Base-by-base conservation (phyloP, 2,113 vertebrate genomes). In the Brachyhypopomus gauderio region DNA sequence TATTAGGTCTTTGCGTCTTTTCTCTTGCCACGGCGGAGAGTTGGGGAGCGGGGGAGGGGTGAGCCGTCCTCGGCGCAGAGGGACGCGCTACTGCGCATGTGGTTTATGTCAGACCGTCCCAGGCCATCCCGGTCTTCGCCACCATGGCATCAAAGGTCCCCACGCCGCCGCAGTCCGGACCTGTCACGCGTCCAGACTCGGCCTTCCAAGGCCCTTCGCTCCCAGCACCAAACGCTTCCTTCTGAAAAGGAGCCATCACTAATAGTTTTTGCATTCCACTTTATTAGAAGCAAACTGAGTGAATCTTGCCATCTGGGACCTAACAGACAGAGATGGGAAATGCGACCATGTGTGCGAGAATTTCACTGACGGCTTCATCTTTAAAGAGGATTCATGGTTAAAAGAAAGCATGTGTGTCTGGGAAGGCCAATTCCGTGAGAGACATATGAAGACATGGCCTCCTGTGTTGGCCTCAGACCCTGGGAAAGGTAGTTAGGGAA, bases 361-460 rank as follows among this genome's bases (percentile, higher is more conserved):
- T 56, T 73, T 77, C 73, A 77, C 27, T 78, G 75, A 81, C 64
- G 58, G 52, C 64, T 72, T 78, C 74, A 78, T 81, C 79, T 81
- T 85, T 78, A 69, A 25, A 69, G 76, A 27, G 63, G 60, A 83
- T 78, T 70, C 70, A 75, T 14, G 20, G 60, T 36, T 14, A 66
- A 75, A 70, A 34, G 55, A 56, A 41, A 77, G 63, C 82, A 83
- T 88, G 85, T 87, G 86, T 41, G 84, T 82, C 52, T 82, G 73
- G 59, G 63, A 72, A 72, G 30, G 23, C 38, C 16, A 52, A 83
- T 83, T 75, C 73, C 74, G 52, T 72, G 78, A 82, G n/a, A 66
- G 71, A 82, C 45, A 62, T 59, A 60, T 66, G 48, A 77, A 77
- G 72, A 75, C 56, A 66, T 48, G 74, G 72, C 22, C 72, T 71